Evolutionary conservation across 2,797 vertebrate genomes (phyloP), one percentile per base, ranked within the genome.

Genomic region (Helicolenus hilgendorfi): DNA sequence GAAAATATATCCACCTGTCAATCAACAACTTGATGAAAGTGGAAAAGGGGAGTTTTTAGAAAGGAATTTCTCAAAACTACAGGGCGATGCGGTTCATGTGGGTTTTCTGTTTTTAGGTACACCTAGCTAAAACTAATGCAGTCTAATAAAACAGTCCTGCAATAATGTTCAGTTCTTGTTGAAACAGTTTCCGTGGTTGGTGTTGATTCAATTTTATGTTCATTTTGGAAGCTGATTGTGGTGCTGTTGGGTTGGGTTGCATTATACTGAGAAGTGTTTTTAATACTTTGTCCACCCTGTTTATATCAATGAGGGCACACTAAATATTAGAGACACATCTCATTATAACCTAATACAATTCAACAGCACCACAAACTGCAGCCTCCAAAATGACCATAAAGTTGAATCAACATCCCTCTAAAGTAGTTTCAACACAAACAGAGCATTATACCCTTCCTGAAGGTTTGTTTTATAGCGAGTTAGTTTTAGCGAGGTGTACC

Each of bases 1-100:
- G 55, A 67, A 71, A 80, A 55, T 26, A 49, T 59, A 69, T 62
- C 74, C 26, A 56, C 82, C 24, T 84, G 38, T 69, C 55, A 77
- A 20, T 1, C 33, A 55, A 36, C 22, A 10, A 22, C 11, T 27
- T 83, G 24, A 79, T 74, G 35, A 85, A 63, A 68, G 2, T n/a
- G 65, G 38, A 65, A 74, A 58, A 27, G 35, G 27, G 15, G 2
- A 29, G 33, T 49, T 15, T 64, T 6, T 0, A 18, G 27, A 24
- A 11, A 45, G 26, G 31, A 74, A 33, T 13, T 45, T 45, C 38
- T 45, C 14, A 7, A 45, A 45, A 45, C 38, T 8, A 33, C 11
- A 3, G 22, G 11, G 24, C 35, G 33, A 62, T 35, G 18, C 1
- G 0, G 55, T 41, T 22, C 31, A 45, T 59, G 13, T 41, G 49